A percentile compares a stretch with the other conserved stretches of the same genome.
Evolutionary conservation across 2,113 vertebrate species (phyloP).

Genomic region (Chaenogobius annularis): DNA sequence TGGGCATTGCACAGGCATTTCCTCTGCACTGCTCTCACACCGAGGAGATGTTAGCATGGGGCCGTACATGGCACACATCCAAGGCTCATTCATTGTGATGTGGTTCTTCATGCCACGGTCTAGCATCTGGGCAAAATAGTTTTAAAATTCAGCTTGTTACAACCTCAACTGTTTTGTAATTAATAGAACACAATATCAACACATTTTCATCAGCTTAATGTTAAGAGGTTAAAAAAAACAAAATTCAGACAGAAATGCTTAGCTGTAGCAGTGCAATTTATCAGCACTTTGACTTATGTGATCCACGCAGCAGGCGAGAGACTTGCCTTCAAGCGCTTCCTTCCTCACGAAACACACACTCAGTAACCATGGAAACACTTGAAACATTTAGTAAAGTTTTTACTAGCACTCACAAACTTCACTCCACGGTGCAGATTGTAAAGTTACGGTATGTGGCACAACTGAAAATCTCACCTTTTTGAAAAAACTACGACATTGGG

Average conservation of each 20-base stretch:
- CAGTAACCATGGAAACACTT: constrained; percentile 73
- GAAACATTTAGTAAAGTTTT: constrained; percentile 53
- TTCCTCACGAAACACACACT: constrained; percentile 73
- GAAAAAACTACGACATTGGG: constrained; percentile 67
- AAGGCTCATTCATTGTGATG: not conserved
- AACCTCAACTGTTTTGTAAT: not conserved
- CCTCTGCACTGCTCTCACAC: constrained; percentile 65
- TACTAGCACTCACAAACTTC: constrained; percentile 9
- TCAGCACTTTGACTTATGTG: constrained; percentile 63
- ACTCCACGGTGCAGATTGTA: not conserved
- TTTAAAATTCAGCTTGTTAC: not conserved
- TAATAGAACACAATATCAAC: not conserved
- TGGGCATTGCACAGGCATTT: constrained; percentile 72
- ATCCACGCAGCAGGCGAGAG: constrained; percentile 51
- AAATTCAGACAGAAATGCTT: not conserved
- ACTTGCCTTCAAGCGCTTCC: constrained; percentile 21
- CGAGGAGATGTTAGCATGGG: constrained; percentile 24
- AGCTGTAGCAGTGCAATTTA: constrained; percentile 1
- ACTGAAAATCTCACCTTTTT: constrained; percentile 74
- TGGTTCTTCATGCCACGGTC: not conserved
- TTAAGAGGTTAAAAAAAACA: constrained; percentile 4
- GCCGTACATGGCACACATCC: constrained; percentile 13
- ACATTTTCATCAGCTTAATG: not conserved
- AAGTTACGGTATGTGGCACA: constrained; percentile 37
- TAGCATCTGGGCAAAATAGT: not conserved